A percentile compares a stretch with the other conserved stretches of the same genome.
phyloP scores from a whole-genome alignment of 2,113 vertebrate genomes.

The Alces alces region DNA sequence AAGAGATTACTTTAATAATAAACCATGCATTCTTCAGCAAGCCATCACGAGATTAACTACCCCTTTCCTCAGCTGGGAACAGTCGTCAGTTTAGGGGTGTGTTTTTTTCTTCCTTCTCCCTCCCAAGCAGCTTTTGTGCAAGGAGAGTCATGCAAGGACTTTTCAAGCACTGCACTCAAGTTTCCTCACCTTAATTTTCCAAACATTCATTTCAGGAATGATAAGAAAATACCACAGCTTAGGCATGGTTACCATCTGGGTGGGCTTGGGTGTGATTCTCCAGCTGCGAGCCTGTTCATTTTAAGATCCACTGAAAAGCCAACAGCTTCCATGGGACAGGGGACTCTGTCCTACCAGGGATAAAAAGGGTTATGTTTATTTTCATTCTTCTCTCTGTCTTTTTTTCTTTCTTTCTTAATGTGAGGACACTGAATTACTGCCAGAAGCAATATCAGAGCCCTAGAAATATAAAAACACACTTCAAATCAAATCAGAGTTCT shows the following conservation, averaged over 20 bases:
- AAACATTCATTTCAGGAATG: slow-evolving; percentile 43
- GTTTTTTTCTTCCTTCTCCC: background rate
- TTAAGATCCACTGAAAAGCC: slow-evolving; percentile 60
- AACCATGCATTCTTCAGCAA: slow-evolving; percentile 83
- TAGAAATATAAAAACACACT: slow-evolving; percentile 53
- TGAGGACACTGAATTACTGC: slow-evolving; percentile 41
- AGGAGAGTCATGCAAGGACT: background rate
- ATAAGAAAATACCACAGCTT: slow-evolving; percentile 32
- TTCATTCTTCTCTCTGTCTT: background rate
- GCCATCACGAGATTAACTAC: slow-evolving; percentile 79
- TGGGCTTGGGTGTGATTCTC: slow-evolving; percentile 51
- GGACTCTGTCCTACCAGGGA: background rate
- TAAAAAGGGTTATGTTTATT: slow-evolving; percentile 52
- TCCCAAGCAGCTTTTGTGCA: slow-evolving; percentile 52
- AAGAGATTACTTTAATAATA: slow-evolving; percentile 84
- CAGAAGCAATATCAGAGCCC: slow-evolving; percentile 69
- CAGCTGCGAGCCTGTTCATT: slow-evolving; percentile 53
- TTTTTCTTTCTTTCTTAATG: background rate
- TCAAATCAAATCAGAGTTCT: slow-evolving; percentile 57
- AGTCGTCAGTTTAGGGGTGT: background rate
- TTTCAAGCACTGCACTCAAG: background rate
- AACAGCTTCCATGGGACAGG: background rate
- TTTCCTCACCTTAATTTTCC: slow-evolving; percentile 9
- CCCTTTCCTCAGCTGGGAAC: slow-evolving; percentile 70
- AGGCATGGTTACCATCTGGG: slow-evolving; percentile 10